Evolutionary conservation across 2,113 vertebrate genomes (phyloP).

Genomic region (Poicephalus gulielmi): DNA sequence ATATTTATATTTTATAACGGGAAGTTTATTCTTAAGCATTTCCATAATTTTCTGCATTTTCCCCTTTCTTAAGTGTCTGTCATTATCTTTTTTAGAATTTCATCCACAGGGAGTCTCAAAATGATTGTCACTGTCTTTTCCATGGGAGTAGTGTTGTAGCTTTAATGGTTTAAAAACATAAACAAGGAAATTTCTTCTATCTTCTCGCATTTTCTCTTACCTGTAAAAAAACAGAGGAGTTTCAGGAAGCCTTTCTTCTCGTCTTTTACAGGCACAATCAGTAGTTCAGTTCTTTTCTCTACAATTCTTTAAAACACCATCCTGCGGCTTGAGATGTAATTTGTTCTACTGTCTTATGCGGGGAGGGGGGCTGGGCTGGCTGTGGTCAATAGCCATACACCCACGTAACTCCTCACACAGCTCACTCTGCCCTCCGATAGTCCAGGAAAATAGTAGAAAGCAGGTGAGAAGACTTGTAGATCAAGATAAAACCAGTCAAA

Average conservation of each 20-base stretch:
- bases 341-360: neutral
- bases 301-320: neutral
- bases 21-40: neutral
- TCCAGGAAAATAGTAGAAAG: neutral
- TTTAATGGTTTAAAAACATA: neutral
- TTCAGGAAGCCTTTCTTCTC: neutral
- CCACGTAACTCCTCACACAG: neutral
- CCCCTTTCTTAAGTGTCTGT: neutral
- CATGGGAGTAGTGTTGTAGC: neutral
- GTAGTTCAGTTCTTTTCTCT: neutral
- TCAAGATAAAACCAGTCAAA: neutral
- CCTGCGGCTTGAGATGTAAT: neutral
- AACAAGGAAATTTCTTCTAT: neutral
- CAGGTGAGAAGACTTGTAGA: neutral
- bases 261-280: neutral
- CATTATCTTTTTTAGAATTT: neutral
- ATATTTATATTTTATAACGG: neutral
- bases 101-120: neutral
- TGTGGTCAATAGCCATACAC: neutral
- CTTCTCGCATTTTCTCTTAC: neutral
- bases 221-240: neutral
- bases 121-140: neutral
- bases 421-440: neutral
- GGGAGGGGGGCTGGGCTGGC: neutral
- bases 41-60: neutral